These are phyloP conservation scores for Gymnodraco acuticeps DNA, from an alignment of 2,797 vertebrate species.

Conservation along the genomic window DNA sequence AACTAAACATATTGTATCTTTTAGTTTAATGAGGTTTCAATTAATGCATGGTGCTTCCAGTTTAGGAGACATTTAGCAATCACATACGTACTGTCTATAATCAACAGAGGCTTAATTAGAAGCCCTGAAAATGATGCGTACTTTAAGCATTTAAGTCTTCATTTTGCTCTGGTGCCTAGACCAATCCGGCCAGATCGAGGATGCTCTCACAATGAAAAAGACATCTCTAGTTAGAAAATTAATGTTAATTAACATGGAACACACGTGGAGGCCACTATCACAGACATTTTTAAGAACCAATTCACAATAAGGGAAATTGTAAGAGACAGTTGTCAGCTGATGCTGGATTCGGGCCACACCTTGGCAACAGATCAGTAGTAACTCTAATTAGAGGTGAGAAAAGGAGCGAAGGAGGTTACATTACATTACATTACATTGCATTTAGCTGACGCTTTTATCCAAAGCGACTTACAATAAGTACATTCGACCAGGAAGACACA, in stretches of 20 bases:
- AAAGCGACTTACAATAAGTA: too few species aligned
- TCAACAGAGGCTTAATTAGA: too few species aligned
- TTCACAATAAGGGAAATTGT: conserved; percentile 24
- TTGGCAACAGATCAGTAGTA: conserved; percentile 15
- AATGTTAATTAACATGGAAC: background rate
- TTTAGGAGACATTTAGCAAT: background rate
- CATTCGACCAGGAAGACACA: too few species aligned
- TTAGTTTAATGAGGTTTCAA: background rate
- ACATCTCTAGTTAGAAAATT: background rate
- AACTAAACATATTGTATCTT: background rate
- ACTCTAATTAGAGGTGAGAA: conserved; percentile 18
- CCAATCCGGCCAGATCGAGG: background rate
- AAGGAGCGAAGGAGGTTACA: background rate
- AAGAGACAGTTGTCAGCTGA: conserved; percentile 10
- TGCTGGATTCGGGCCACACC: conserved; percentile 24
- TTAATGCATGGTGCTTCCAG: background rate
- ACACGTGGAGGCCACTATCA: background rate
- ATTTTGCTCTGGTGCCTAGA: background rate
- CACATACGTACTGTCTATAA: background rate
- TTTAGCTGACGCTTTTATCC: too few species aligned
- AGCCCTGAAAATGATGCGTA: too few species aligned
- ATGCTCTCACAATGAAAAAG: background rate
- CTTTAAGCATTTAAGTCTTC: too few species aligned
- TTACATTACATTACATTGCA: too few species aligned
- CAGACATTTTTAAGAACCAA: background rate